Conservation (phyloP, 92 coral and sea anemone genomes). For the Epizoanthus scotinus region DNA sequence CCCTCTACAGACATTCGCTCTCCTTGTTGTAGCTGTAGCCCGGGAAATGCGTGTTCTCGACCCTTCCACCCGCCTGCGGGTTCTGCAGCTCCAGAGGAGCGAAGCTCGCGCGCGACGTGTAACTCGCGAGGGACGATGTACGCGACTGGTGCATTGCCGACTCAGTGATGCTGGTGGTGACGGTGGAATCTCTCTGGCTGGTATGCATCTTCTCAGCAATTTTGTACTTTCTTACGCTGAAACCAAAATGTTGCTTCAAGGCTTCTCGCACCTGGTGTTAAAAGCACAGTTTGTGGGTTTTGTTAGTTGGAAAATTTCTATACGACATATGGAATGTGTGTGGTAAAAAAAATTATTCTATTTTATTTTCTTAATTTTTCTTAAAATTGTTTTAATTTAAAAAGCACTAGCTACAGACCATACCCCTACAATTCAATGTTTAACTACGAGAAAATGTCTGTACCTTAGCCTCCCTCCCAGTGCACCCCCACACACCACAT, state of each 20-base stretch:
- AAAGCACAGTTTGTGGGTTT: background rate
- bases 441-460: too few relatives aligned
- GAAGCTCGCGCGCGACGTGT: slow-evolving; percentile 2
- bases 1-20: slow-evolving; percentile 35
- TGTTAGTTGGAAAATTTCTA: too few relatives aligned
- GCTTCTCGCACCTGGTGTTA: slow-evolving; percentile 17
- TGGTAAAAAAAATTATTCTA: too few relatives aligned
- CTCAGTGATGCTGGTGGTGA: slow-evolving; percentile 6
- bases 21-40: slow-evolving; percentile 23
- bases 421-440: too few relatives aligned
- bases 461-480: too few relatives aligned
- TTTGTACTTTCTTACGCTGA: background rate
- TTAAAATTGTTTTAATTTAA: too few relatives aligned
- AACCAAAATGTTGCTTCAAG: slow-evolving; percentile 4
- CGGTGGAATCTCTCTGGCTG: slow-evolving; percentile 8
- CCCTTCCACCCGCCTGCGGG: background rate
- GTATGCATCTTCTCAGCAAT: slow-evolving; percentile 15
- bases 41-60: background rate
- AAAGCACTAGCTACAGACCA: too few relatives aligned
- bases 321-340: too few relatives aligned
- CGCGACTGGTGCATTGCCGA: slow-evolving; percentile 14
- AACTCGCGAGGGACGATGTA: slow-evolving; percentile 10
- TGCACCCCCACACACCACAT: too few relatives aligned
- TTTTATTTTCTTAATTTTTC: too few relatives aligned
- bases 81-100: slow-evolving; percentile 23